Evolutionary conservation across 1,140 invertebrate genomes (phyloP).

Genomic region (Capitella teleta): DNA sequence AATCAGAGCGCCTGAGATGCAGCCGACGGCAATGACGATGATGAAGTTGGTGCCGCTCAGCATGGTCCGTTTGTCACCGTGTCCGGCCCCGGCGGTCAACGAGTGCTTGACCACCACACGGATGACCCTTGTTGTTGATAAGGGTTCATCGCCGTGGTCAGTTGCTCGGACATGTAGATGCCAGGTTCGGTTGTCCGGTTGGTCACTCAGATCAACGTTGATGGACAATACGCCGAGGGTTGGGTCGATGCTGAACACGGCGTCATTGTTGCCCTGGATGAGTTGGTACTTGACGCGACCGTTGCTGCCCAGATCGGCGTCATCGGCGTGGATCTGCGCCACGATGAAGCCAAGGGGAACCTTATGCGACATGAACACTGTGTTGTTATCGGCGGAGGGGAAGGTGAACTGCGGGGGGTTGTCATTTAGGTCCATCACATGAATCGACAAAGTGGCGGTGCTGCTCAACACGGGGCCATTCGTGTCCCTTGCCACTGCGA

Average conservation of each 20-base stretch:
- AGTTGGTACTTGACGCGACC: slow-evolving; percentile 69
- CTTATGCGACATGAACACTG: neutral
- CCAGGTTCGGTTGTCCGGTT: neutral
- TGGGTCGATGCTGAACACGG: slow-evolving; percentile 54
- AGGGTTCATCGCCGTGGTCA: slow-evolving; percentile 1
- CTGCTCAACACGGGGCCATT: slow-evolving; percentile 51
- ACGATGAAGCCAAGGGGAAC: slow-evolving; percentile 5
- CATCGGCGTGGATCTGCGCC: slow-evolving; percentile 50
- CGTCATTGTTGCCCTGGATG: slow-evolving; percentile 60
- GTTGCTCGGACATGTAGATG: slow-evolving; percentile 15
- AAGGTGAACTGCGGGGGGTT: slow-evolving; percentile 65
- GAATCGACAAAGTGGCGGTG: slow-evolving; percentile 12
- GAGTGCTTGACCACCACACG: slow-evolving; percentile 4
- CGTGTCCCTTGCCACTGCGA: slow-evolving; percentile 76
- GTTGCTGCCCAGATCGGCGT: slow-evolving; percentile 83
- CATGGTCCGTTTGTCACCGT: no score
- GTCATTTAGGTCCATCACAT: slow-evolving; percentile 72
- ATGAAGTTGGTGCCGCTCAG: slow-evolving; percentile 1
- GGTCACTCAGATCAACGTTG: slow-evolving; percentile 1
- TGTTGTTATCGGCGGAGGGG: slow-evolving; percentile 6
- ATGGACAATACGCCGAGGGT: slow-evolving; percentile 16
- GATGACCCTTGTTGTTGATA: neutral
- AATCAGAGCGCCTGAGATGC: neutral
- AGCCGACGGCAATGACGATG: slow-evolving; percentile 1
- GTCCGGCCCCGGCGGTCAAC: neutral